Evolutionary conservation across 1,140 invertebrate species (phyloP).

Genomic region (Drosophila sulfurigaster): DNA sequence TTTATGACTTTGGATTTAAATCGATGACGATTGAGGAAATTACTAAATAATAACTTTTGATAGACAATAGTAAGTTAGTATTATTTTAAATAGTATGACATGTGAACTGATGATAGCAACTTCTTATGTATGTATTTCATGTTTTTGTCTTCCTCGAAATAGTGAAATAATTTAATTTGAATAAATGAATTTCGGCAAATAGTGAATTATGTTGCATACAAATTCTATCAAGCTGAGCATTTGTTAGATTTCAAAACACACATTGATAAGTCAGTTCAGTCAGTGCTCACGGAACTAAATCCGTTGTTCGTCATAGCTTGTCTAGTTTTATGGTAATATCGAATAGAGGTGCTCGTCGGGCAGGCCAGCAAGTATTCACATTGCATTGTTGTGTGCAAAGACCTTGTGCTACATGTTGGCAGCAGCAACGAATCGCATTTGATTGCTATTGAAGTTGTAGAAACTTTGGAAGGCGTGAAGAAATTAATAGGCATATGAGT

Average conservation of each 20-base stretch:
- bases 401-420: conserved; percentile 65
- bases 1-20: too few species aligned
- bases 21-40: too few species aligned
- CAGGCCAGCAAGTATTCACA: conserved; percentile 8
- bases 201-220: too few species aligned
- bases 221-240: too few species aligned
- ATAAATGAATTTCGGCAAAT: too few species aligned
- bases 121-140: too few species aligned
- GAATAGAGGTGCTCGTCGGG: conserved; percentile 2
- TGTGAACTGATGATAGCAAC: too few species aligned
- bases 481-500: conserved; percentile 18
- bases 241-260: not conserved
- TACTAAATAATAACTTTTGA: too few species aligned
- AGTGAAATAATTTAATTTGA: too few species aligned
- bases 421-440: conserved; percentile 45
- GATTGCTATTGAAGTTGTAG: conserved; percentile 15
- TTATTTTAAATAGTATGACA: too few species aligned
- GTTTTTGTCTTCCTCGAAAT: too few species aligned
- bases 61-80: too few species aligned
- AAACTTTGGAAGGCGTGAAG: not conserved
- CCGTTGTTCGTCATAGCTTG: conserved; percentile 17
- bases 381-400: conserved; percentile 53
- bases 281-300: conserved; percentile 57
- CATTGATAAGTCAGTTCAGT: not conserved
- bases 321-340: conserved; percentile 61